Evolutionary conservation across 2,888 invertebrate species (phyloP).

Genomic region (Phrixothrix hirtus): DNA sequence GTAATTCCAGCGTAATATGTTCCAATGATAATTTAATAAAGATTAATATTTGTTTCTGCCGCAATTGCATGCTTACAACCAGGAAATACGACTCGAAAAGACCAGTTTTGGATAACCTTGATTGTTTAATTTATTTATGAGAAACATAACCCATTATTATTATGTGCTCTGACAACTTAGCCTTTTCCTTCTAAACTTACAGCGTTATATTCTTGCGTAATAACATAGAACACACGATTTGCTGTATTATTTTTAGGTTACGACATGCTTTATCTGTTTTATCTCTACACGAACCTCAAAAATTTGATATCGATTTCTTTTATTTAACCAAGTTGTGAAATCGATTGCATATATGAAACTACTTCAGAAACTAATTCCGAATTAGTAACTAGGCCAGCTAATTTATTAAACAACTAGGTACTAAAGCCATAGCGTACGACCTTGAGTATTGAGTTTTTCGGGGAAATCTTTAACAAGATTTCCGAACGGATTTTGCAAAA

Average conservation of each 20-base stretch:
- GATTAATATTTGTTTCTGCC: conserved; percentile 34
- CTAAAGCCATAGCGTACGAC: too few species aligned
- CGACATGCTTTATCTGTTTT: conserved; percentile 2
- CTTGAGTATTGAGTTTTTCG: too few species aligned
- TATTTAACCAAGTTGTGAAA: too few species aligned
- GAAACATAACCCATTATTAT: conserved; percentile 53
- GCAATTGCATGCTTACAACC: conserved; percentile 38
- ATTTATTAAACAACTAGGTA: too few species aligned
- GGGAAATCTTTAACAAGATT: too few species aligned
- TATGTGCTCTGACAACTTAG: conserved; percentile 49
- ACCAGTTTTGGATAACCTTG: conserved; percentile 53
- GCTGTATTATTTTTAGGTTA: conserved; percentile 12
- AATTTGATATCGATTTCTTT: neutral
- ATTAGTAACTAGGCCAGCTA: too few species aligned
- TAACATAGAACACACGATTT: conserved; percentile 20
- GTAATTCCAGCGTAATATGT: neutral
- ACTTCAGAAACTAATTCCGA: too few species aligned
- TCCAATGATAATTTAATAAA: neutral
- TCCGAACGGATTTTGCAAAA: too few species aligned
- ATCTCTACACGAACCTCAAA: neutral
- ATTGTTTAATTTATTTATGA: conserved; percentile 52
- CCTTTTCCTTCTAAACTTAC: conserved; percentile 42
- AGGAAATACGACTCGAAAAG: conserved; percentile 44
- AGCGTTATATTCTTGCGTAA: conserved; percentile 32
- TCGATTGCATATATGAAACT: too few species aligned